Percentiles rank a stretch among this genome's conserved stretches.
These are phyloP conservation scores for Sphenodon punctatus DNA, from an alignment of 2,797 vertebrate genomes.

Conservation along the genomic window DNA sequence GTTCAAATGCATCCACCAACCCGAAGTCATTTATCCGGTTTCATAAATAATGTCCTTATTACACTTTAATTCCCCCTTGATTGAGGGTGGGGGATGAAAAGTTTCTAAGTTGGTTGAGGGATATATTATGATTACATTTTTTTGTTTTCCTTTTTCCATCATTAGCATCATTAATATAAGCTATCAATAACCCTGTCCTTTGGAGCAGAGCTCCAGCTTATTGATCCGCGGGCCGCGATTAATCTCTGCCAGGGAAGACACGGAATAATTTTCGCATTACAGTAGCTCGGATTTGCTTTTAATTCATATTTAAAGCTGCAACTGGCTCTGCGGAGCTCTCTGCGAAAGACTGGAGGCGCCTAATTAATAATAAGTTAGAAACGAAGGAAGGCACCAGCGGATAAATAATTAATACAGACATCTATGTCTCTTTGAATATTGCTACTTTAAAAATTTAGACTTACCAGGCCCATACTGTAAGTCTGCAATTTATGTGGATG, in stretches of 20 bases:
- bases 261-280: conserved; percentile 88
- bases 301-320: conserved; percentile 89
- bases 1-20: conserved; percentile 58
- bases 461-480: conserved; percentile 76
- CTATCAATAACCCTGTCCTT: conserved; percentile 86
- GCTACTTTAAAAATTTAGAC: conserved; percentile 82
- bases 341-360: conserved; percentile 84
- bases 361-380: conserved; percentile 90
- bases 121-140: no score
- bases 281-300: conserved; percentile 87
- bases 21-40: conserved; percentile 68
- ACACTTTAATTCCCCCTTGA: conserved; percentile 69
- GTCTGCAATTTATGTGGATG: conserved; percentile 78
- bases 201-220: conserved; percentile 85
- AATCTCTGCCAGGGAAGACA: conserved; percentile 87
- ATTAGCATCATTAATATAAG: conserved; percentile 84
- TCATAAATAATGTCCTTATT: conserved; percentile 76
- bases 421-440: conserved; percentile 84
- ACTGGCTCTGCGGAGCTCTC: conserved; percentile 81
- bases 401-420: conserved; percentile 86
- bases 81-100: conserved; percentile 75
- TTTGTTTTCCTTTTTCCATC: conserved; percentile 79
- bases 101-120: conserved; percentile 76
- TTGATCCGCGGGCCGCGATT: conserved; percentile 87
- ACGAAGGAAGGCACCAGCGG: conserved; percentile 83